These are phyloP conservation scores for Cephus runcator DNA, from an alignment of 2,888 invertebrate genomes.

Conservation along the genomic window DNA sequence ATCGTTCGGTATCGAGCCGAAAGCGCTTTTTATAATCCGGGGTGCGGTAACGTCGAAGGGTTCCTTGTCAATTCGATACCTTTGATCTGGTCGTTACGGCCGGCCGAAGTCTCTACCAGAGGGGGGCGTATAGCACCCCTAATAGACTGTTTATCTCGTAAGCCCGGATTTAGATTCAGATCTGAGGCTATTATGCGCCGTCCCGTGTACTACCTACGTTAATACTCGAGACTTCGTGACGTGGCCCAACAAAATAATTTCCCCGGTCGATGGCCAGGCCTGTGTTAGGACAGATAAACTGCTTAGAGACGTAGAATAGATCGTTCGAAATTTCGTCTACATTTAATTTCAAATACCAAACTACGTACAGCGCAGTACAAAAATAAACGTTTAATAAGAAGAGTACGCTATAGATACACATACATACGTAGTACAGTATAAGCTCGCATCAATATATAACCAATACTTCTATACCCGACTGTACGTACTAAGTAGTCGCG, in stretches of 20 bases:
- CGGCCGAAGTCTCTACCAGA: constrained; percentile 28
- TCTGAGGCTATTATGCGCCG: constrained; percentile 23
- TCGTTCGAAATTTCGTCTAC: neutral
- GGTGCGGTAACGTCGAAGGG: constrained; percentile 25
- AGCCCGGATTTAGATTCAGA: constrained; percentile 57
- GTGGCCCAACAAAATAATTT: neutral
- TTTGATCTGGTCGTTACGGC: constrained; percentile 56
- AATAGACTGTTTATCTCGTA: constrained; percentile 60
- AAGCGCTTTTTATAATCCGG: constrained; percentile 33
- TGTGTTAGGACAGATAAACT: constrained; percentile 21
- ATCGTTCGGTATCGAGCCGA: neutral
- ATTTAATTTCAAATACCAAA: neutral
- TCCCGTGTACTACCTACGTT: constrained; percentile 1
- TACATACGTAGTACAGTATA: neutral
- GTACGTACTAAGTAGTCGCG: neutral
- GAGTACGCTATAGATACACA: neutral
- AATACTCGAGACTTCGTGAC: neutral
- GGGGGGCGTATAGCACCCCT: constrained; percentile 35
- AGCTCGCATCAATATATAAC: neutral
- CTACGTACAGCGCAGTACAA: neutral
- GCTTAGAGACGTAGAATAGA: constrained; percentile 19
- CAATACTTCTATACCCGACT: neutral
- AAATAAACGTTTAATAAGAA: neutral
- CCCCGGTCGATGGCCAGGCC: neutral
- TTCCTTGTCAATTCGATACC: constrained; percentile 51